Evolutionary conservation across 2,888 invertebrate genomes (phyloP).

Genomic region (Xestia rhomboidea): DNA sequence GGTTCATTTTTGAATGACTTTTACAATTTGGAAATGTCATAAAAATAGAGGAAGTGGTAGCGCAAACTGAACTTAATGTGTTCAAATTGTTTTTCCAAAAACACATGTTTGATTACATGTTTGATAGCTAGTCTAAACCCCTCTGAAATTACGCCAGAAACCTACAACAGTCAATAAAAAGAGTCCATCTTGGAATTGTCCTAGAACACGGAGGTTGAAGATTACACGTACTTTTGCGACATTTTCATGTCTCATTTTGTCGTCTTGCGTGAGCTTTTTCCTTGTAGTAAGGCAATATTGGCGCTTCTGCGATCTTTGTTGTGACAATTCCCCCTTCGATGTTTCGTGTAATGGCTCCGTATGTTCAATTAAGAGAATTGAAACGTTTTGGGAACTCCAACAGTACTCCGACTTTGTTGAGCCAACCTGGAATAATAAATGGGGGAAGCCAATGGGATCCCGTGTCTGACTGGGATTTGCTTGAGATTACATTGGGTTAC

Average conservation of each 20-base stretch:
- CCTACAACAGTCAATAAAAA: not conserved
- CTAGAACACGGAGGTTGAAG: not conserved
- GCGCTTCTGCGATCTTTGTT: constrained; percentile 23
- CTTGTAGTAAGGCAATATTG: not conserved
- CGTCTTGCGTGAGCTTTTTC: not conserved
- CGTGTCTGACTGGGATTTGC: constrained; percentile 1
- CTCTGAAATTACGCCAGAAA: constrained; percentile 8
- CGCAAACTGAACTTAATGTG: not conserved
- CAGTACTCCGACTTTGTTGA: constrained; percentile 41
- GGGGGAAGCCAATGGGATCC: not conserved
- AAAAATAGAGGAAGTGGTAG: not conserved
- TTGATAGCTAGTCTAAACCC: not conserved
- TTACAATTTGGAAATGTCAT: not conserved
- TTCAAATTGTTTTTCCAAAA: not conserved
- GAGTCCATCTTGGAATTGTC: not conserved
- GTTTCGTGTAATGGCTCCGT: constrained; percentile 43
- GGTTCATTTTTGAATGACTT: not conserved
- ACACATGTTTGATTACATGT: not conserved
- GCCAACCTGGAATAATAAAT: constrained; percentile 25
- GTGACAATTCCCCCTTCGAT: constrained; percentile 20
- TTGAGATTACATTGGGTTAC: not conserved
- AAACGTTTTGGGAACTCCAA: constrained; percentile 45
- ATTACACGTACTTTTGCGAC: not conserved
- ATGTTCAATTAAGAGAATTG: constrained; percentile 59
- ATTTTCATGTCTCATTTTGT: not conserved